phyloP scores from a whole-genome alignment of 2,888 invertebrate species.

The Hemicrepidius hirtus region DNA sequence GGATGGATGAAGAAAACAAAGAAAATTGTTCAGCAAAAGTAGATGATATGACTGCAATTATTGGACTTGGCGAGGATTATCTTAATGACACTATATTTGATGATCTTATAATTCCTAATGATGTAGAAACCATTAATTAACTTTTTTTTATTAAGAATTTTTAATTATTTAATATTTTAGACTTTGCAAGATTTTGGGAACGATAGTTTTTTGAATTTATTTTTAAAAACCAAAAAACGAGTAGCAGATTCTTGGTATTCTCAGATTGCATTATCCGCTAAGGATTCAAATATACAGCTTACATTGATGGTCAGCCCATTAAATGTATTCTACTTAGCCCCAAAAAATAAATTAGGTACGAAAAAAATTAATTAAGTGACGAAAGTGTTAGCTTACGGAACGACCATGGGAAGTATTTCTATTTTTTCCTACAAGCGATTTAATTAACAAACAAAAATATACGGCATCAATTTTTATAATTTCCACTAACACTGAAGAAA shows the following conservation, averaged over 20 bases:
- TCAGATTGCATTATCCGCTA: background rate
- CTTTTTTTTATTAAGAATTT: background rate
- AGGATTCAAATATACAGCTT: background rate
- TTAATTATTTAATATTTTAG: background rate
- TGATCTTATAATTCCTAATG: constrained; percentile 42
- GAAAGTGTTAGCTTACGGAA: no score
- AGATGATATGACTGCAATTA: constrained; percentile 52
- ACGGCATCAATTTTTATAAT: constrained; percentile 55
- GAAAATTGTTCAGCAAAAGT: constrained; percentile 55
- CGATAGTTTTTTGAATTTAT: background rate
- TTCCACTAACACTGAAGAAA: no score
- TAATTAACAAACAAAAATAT: background rate
- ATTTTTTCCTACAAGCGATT: no score
- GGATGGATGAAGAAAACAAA: constrained; percentile 59
- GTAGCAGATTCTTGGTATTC: background rate
- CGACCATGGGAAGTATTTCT: no score
- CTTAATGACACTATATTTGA: constrained; percentile 57
- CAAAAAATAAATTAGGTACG: no score
- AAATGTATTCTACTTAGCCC: no score
- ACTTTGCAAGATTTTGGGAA: background rate
- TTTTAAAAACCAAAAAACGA: background rate
- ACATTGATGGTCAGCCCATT: no score
- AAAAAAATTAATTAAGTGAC: no score
- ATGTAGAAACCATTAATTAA: background rate
- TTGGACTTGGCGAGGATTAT: constrained; percentile 60